Evolutionary conservation across 2,888 invertebrate species (phyloP), one percentile per base, ranked within the genome.

Genomic region (Neoscelio sp.): DNA sequence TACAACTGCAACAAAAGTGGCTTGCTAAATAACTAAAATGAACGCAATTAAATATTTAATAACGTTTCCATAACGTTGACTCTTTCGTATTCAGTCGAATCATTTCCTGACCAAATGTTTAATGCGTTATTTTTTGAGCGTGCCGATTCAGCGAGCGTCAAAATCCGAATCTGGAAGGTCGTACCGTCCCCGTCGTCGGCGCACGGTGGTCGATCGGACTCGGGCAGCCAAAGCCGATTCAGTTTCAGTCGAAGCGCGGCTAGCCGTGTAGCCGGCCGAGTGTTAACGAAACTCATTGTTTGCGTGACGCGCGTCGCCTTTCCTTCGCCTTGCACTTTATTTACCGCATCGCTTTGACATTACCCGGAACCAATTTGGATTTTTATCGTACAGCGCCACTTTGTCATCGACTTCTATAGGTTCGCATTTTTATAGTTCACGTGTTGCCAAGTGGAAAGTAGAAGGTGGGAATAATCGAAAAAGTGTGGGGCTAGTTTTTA

Each of bases 211-310:
- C 54, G 73, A 23, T 44, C 54, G 54, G 54, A 65, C 28, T 50
- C 54, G 10, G 48, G 68, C 58, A 35, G 68, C 28, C 46, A 62
- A 42, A 60, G 71, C 60, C 50, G 71, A 60, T 38, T 62, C 15
- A 38, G 33, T 62, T 71, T 74, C 73, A 74, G 74, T 74, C 65
- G 74, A 67, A 60, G 67, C 75, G 75, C 75, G 75, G 75, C 75
- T 52, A 58, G 65, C 74, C 75, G 75, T 67, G 67, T 52, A 58
- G 65, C 74, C 65, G 74, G 74, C 65, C 52, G 74, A 75, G 60
- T 62, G 75, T 67, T 54, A 65, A 58, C 58, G 46, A 23, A 26
- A 4, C 33, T 67, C 10, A 26, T 42, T 26, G 52, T 54, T 42
- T 26, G 52, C 44, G 62, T 42, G 15, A 17, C 26, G 65, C 50